These are phyloP conservation scores for Sebastes oblongus DNA, from an alignment of 2,797 vertebrate species.

Conservation along the genomic window DNA sequence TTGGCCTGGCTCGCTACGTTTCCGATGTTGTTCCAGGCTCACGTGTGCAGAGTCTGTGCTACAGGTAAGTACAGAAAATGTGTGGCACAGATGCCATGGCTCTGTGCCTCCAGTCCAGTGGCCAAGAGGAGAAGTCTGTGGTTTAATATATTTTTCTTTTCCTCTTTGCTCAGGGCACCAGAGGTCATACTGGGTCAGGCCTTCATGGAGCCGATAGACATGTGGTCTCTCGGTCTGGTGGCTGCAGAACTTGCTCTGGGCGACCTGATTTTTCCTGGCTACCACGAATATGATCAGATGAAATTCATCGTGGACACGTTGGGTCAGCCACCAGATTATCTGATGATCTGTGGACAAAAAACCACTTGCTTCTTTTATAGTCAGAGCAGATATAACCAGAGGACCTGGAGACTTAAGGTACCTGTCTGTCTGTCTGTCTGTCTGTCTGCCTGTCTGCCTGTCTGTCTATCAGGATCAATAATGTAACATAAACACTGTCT, in stretches of 20 bases:
- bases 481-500: neutral
- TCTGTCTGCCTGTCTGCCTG: neutral
- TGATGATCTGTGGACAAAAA: neutral
- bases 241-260: neutral
- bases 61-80: neutral
- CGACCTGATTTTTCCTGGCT: neutral
- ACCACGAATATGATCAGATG: neutral
- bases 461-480: neutral
- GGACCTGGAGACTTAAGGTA: neutral
- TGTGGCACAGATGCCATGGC: neutral
- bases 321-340: neutral
- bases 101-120: neutral
- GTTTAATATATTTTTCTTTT: neutral
- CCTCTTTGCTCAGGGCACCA: neutral
- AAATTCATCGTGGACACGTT: neutral
- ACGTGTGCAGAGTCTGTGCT: neutral
- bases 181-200: neutral
- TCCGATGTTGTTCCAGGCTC: neutral
- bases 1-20: neutral
- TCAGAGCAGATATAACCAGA: neutral
- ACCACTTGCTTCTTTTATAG: neutral
- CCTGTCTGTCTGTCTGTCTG: neutral
- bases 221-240: neutral
- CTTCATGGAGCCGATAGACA: neutral
- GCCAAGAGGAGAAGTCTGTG: neutral